A percentile compares a stretch with the other conserved stretches of the same genome.
These are phyloP conservation scores for Tylochromis polylepis DNA, from an alignment of 2,113 vertebrate species.

Conservation along the genomic window DNA sequence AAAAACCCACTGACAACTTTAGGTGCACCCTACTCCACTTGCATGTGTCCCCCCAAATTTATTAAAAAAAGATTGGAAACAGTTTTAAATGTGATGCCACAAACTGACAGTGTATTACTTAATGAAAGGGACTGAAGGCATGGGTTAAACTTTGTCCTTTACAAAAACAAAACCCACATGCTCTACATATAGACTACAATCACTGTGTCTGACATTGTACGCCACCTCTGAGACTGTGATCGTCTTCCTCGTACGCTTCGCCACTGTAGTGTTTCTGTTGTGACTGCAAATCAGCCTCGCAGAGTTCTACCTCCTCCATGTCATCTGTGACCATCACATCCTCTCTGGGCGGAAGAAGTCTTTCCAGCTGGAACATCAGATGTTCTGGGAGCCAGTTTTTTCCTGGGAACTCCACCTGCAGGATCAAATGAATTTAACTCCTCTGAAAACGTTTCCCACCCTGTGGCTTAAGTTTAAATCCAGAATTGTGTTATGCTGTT, in stretches of 20 bases:
- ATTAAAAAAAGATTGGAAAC: neutral
- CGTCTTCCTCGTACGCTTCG: conserved; percentile 86
- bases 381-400: conserved; percentile 85
- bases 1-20: neutral
- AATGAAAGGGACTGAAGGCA: neutral
- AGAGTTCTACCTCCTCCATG: conserved; percentile 90
- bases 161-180: neutral
- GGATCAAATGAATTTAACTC: neutral
- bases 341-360: conserved; percentile 83
- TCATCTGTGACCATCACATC: conserved; percentile 84
- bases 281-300: conserved; percentile 74
- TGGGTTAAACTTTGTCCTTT: neutral
- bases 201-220: conserved; percentile 91
- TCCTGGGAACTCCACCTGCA: conserved; percentile 87
- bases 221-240: conserved; percentile 73
- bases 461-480: neutral
- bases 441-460: neutral
- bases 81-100: neutral
- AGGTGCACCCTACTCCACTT: neutral
- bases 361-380: conserved; percentile 82
- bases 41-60: neutral
- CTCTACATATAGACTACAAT: neutral
- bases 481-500: neutral
- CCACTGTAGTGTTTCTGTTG: conserved; percentile 71
- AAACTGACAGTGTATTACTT: neutral